Evolutionary conservation across 1,140 invertebrate genomes (phyloP).

Genomic region (Drosophila mauritiana): DNA sequence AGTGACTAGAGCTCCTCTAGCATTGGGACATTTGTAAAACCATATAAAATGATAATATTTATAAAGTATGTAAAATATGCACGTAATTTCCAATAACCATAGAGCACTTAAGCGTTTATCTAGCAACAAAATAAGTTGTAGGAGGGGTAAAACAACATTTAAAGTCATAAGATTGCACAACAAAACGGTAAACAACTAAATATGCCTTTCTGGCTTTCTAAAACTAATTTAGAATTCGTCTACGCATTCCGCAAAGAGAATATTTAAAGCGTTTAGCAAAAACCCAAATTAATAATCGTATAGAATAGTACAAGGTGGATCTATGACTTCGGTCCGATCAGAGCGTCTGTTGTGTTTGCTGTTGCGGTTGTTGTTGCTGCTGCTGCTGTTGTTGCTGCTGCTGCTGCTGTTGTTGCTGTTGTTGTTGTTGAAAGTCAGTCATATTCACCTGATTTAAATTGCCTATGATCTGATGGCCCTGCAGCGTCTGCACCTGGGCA

Average conservation of each 20-base stretch:
- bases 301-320: conserved; percentile 35
- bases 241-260: conserved; percentile 20
- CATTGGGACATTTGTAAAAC: conserved; percentile 31
- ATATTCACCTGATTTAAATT: conserved; percentile 85
- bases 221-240: conserved; percentile 38
- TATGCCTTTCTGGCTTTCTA: conserved; percentile 1
- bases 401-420: conserved; percentile 52
- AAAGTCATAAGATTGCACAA: conserved; percentile 50
- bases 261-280: conserved; percentile 32
- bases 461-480: conserved; percentile 83
- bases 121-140: conserved; percentile 52
- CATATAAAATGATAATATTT: conserved; percentile 33
- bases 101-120: conserved; percentile 54
- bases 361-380: conserved; percentile 48
- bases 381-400: conserved; percentile 53
- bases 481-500: conserved; percentile 83
- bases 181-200: conserved; percentile 60
- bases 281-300: conserved; percentile 18
- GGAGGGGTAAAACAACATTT: conserved; percentile 50
- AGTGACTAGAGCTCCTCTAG: conserved; percentile 29
- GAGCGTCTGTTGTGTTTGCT: conserved; percentile 75
- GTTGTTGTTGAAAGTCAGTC: conserved; percentile 81
- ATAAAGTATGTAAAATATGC: conserved; percentile 13
- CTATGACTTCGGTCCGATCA: conserved; percentile 51
- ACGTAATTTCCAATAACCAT: conserved; percentile 59